Evolutionary conservation across 2,113 vertebrate genomes (phyloP), one percentile per base, ranked within the genome.

Genomic region (Erythrocercus mccallii): DNA sequence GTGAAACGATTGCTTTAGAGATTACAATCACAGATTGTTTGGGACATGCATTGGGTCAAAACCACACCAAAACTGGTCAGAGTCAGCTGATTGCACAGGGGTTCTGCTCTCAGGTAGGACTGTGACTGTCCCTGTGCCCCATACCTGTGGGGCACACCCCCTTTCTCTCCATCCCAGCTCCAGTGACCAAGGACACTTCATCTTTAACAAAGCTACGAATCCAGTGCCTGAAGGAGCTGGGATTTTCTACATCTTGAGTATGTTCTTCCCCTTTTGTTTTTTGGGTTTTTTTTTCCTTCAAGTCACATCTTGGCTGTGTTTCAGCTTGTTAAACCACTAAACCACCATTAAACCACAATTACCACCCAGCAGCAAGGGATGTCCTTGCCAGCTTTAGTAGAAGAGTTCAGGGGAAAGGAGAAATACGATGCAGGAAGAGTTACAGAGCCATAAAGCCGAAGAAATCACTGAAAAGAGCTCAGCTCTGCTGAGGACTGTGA

Each of bases 111-210:
- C 56, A 23, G 38, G 17, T 24, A 81, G 70, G 54, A 20, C 44
- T 33, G 76, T 1, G 4, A n/a, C 44, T n/a, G 15, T 20, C 48
- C 35, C 31, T 9, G 40, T 35, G 33, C 20, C 33, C 22, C 28
- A 69, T n/a, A 54, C 10, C 33, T 1, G 1, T 23, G 1, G 1
- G 14, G 9, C 25, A 38, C 3, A 1, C 1, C 8, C 5, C 21
- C 25, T 33, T 47, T 6, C 24, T 9, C 35, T 86, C 38, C 5
- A 10, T 58, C 54, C 20, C 65, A 79, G 57, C n/a, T 71, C 40
- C 56, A 54, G 27, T 30, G 42, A 27, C 30, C 0, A 0, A 85
- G 54, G 35, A 77, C 35, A 58, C 18, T 28, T 18, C 27, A 16
- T 62, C 50, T 88, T 56, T 51, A 50, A 40, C 20, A 64, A 62